A percentile compares a stretch with the other conserved stretches of the same genome.
phyloP scores from a whole-genome alignment of 2,113 vertebrate genomes.

The Campylorhamphus procurvoides region DNA sequence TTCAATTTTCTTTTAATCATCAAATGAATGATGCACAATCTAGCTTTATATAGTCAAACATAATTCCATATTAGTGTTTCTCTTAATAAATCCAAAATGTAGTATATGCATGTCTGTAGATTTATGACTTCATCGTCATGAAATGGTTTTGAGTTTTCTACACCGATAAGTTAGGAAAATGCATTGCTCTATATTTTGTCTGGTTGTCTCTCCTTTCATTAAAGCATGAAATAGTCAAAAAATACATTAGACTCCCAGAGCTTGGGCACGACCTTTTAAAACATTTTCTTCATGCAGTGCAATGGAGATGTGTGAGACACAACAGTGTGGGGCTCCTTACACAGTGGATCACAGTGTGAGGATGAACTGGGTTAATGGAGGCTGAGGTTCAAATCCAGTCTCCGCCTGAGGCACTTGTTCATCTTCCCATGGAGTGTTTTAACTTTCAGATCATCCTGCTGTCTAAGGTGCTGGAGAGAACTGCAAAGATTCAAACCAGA shows the following conservation, averaged over 20 bases:
- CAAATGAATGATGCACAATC: fast-evolving
- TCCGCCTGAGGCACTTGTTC: neutral
- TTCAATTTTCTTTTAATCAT: neutral
- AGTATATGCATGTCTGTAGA: neutral
- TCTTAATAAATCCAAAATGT: neutral
- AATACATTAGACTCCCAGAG: neutral
- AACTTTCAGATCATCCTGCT: neutral
- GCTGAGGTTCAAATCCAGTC: neutral
- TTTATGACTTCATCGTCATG: neutral
- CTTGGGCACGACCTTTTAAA: neutral
- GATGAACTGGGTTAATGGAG: neutral
- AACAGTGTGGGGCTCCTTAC: neutral
- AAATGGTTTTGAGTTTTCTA: neutral
- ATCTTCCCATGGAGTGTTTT: neutral
- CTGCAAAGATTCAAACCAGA: neutral
- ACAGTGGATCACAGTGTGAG: neutral
- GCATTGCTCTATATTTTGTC: neutral
- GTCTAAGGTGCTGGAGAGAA: neutral
- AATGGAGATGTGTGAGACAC: neutral
- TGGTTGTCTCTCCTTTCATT: neutral
- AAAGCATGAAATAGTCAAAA: neutral
- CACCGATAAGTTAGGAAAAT: neutral
- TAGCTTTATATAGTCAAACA: neutral
- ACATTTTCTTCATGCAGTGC: neutral
- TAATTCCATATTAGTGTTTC: neutral